Evolutionary conservation across 2,888 invertebrate species (phyloP).

Genomic region (Dynastes grantii): DNA sequence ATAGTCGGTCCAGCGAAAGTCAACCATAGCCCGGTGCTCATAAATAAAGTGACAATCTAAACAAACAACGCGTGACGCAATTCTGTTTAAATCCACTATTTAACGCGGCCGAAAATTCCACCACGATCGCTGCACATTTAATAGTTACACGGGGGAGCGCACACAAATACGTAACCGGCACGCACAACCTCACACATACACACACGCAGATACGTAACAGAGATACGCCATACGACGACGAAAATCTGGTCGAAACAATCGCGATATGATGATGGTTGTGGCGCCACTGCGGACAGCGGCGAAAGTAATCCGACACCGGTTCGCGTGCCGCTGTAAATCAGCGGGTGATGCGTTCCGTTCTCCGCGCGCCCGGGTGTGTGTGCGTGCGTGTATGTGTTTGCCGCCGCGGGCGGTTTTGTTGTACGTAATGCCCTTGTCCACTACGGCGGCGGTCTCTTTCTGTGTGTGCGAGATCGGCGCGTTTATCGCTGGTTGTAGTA

Average conservation of each 20-base stretch:
- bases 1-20: not conserved
- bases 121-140: slow-evolving; percentile 21
- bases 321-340: slow-evolving; percentile 64
- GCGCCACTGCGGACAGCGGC: slow-evolving; percentile 60
- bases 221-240: slow-evolving; percentile 52
- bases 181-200: slow-evolving; percentile 13
- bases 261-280: slow-evolving; percentile 59
- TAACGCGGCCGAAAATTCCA: slow-evolving; percentile 59
- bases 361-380: not conserved
- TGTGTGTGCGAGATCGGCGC: not conserved
- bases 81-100: slow-evolving; percentile 59
- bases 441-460: slow-evolving; percentile 10
- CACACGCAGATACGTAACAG: not conserved
- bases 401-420: slow-evolving; percentile 54
- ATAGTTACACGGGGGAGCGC: not conserved
- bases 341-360: slow-evolving; percentile 55
- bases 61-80: slow-evolving; percentile 58
- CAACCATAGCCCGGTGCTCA: slow-evolving; percentile 38
- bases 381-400: slow-evolving; percentile 55
- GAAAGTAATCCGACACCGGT: slow-evolving; percentile 63
- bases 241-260: slow-evolving; percentile 60
- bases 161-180: not conserved
- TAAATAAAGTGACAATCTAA: slow-evolving; percentile 61
- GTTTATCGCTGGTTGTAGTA: not conserved
- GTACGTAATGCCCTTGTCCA: slow-evolving; percentile 32